Evolutionary conservation across 1,140 invertebrate species (phyloP).

Genomic region (Drosophila oshimai): DNA sequence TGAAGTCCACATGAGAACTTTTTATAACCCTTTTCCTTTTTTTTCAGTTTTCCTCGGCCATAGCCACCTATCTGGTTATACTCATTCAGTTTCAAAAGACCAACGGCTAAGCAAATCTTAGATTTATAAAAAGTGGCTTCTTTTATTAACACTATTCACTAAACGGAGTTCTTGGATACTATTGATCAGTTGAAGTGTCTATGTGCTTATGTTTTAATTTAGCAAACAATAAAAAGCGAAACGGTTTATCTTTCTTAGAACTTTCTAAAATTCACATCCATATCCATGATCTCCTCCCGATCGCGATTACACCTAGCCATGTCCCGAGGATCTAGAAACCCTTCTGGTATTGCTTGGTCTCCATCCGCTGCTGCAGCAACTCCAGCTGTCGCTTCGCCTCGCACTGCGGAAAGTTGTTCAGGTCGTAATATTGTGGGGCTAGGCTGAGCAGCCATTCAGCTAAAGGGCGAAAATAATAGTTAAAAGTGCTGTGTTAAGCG

Average conservation of each 20-base stretch:
- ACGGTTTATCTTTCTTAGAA: background rate
- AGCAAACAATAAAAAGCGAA: constrained; percentile 38
- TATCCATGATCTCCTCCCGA: background rate
- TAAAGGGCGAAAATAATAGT: constrained; percentile 75
- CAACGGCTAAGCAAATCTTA: constrained; percentile 68
- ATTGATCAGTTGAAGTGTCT: constrained; percentile 15
- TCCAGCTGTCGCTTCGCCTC: constrained; percentile 97
- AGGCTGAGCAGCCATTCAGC: constrained; percentile 97
- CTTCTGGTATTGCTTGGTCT: constrained; percentile 91
- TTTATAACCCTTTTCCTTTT: background rate
- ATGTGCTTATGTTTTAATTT: constrained; percentile 48
- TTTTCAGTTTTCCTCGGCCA: constrained; percentile 86
- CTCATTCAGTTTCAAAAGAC: constrained; percentile 87
- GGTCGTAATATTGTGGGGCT: constrained; percentile 99
- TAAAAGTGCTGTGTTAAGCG: background rate
- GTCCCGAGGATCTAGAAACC: constrained; percentile 50
- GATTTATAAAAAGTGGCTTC: constrained; percentile 50
- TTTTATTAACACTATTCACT: constrained; percentile 63
- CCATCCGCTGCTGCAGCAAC: constrained; percentile 91
- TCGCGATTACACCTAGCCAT: background rate
- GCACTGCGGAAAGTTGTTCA: constrained; percentile 98
- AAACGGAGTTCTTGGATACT: constrained; percentile 55
- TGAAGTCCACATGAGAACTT: no score
- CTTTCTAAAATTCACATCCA: background rate
- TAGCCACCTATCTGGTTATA: constrained; percentile 88